These are phyloP conservation scores for Zaprionus ornatus DNA, from an alignment of 1,140 invertebrate species.

Conservation along the genomic window DNA sequence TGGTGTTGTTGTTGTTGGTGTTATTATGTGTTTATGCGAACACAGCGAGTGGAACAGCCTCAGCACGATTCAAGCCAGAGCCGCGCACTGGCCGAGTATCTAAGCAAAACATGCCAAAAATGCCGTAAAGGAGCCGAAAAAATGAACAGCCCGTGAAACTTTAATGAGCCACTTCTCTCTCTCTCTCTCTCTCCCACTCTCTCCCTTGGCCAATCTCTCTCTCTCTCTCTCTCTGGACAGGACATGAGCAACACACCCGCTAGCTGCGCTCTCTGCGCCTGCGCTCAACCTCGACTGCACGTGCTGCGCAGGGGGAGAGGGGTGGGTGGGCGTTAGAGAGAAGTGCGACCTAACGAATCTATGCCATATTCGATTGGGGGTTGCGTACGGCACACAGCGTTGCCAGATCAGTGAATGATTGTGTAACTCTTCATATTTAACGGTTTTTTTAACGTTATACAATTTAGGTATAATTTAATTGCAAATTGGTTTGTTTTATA, in stretches of 20 bases:
- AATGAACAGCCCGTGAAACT: slow-evolving; percentile 55
- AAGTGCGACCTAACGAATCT: slow-evolving; percentile 18
- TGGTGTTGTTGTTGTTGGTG: background rate
- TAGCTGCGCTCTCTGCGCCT: slow-evolving; percentile 19
- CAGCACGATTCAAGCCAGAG: slow-evolving; percentile 35
- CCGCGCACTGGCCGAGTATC: slow-evolving; percentile 14
- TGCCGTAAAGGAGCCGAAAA: slow-evolving; percentile 9
- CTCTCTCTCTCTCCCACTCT: slow-evolving; percentile 17
- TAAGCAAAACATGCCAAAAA: slow-evolving; percentile 60
- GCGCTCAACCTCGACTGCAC: slow-evolving; percentile 6
- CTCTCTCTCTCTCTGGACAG: slow-evolving; percentile 26
- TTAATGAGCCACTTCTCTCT: slow-evolving; percentile 51
- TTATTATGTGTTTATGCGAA: background rate
- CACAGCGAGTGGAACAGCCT: slow-evolving; percentile 25
- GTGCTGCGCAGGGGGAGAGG: background rate
- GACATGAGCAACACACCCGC: slow-evolving; percentile 18
- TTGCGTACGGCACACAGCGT: slow-evolving; percentile 25
- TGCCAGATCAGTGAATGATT: slow-evolving; percentile 14
- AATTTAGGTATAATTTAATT: too few species aligned
- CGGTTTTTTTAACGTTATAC: background rate
- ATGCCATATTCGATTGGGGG: slow-evolving; percentile 26
- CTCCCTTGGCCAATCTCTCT: background rate
- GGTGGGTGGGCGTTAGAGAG: background rate
- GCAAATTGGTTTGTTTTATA: too few species aligned
- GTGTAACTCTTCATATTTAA: background rate